phyloP scores from a whole-genome alignment of 2,888 invertebrate species.

The Zele albiditarsus region DNA sequence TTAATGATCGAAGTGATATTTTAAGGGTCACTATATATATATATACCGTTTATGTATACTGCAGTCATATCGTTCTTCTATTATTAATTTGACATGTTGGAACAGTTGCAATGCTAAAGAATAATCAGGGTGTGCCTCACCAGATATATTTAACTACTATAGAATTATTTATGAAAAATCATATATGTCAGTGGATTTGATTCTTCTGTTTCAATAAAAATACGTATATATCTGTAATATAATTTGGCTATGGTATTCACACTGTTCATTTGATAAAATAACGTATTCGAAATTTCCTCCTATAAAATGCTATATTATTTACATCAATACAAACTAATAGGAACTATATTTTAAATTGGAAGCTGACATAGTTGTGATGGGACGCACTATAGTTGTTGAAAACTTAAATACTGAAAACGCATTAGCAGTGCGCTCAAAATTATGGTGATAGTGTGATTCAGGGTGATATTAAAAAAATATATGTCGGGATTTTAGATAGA shows the following conservation, averaged over 20 bases:
- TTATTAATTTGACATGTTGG: not conserved
- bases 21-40: not conserved
- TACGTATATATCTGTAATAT: not conserved
- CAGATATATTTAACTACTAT: not conserved
- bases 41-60: not conserved
- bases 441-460: no score
- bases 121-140: not conserved
- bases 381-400: no score
- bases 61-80: slow-evolving; percentile 3
- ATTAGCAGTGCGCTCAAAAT: no score
- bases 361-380: not conserved
- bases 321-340: not conserved
- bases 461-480: no score
- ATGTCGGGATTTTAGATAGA: no score
- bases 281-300: not conserved
- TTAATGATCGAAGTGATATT: not conserved
- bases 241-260: not conserved
- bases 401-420: no score
- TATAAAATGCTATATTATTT: not conserved
- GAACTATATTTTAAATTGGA: not conserved
- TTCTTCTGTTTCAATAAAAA: not conserved
- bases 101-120: not conserved
- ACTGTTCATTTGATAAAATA: no score
- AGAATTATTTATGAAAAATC: not conserved
- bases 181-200: not conserved